Evolutionary conservation across 2,797 vertebrate genomes (phyloP).

Genomic region (Poeciliopsis paucimaculata): DNA sequence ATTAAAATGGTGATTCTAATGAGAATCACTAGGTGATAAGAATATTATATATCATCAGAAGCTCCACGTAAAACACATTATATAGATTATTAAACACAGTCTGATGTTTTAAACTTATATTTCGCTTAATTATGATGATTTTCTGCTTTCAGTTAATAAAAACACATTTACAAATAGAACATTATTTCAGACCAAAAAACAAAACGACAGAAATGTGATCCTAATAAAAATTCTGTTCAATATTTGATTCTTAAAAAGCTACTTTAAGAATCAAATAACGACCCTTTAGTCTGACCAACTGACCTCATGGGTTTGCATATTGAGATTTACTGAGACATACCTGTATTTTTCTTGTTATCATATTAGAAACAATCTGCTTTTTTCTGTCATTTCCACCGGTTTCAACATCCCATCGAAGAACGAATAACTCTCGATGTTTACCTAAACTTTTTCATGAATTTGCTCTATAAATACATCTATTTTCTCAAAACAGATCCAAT

Average conservation of each 20-base stretch:
- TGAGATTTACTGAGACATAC: background rate
- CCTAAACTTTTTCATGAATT: background rate
- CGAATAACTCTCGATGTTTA: background rate
- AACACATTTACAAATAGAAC: background rate
- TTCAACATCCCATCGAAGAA: background rate
- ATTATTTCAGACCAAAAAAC: background rate
- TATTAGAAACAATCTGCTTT: background rate
- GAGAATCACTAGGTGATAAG: background rate
- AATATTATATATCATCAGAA: background rate
- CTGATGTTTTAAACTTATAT: background rate
- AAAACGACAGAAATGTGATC: background rate
- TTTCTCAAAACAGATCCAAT: background rate
- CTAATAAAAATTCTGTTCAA: background rate
- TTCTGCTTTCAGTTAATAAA: background rate
- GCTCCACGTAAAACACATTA: background rate
- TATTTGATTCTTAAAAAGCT: background rate
- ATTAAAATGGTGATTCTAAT: background rate
- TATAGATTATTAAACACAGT: background rate
- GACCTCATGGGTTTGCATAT: background rate
- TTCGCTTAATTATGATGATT: background rate
- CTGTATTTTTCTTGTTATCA: background rate
- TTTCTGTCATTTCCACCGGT: background rate
- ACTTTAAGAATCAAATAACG: too few species aligned
- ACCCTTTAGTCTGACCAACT: background rate
- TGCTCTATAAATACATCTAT: background rate